Evolutionary conservation across 1,140 invertebrate genomes (phyloP).

Genomic region (Trinorchestia longiramus): DNA sequence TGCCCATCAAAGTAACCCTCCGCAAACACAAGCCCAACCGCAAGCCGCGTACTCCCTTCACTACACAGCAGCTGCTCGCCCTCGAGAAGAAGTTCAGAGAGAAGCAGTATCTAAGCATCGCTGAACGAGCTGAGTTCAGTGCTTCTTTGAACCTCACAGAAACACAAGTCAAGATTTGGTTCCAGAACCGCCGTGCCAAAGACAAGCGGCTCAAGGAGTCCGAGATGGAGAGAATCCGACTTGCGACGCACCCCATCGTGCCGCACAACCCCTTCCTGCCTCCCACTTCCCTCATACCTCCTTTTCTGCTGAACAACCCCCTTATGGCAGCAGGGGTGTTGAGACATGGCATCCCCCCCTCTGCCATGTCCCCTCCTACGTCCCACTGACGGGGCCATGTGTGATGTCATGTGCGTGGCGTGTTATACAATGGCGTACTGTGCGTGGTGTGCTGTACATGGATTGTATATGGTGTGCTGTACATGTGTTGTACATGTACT

Average conservation of each 20-base stretch:
- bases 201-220: constrained; percentile 76
- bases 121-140: constrained; percentile 79
- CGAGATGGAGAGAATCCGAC: constrained; percentile 71
- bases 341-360: constrained; percentile 40
- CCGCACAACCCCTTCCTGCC: constrained; percentile 67
- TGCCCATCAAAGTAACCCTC: constrained; percentile 68
- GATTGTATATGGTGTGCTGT: too few relatives aligned
- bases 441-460: too few relatives aligned
- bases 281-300: constrained; percentile 56
- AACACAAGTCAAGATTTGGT: too few relatives aligned
- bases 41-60: constrained; percentile 79
- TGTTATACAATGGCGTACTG: too few relatives aligned
- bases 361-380: constrained; percentile 41
- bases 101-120: constrained; percentile 79
- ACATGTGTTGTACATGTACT: too few relatives aligned
- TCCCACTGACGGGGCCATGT: background rate
- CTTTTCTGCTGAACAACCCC: constrained; percentile 56
- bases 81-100: constrained; percentile 77
- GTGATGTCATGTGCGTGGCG: background rate
- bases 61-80: constrained; percentile 77
- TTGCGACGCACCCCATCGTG: constrained; percentile 70
- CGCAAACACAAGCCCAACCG: constrained; percentile 79
- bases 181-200: constrained; percentile 76
- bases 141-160: constrained; percentile 76
- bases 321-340: constrained; percentile 52